Evolutionary conservation across 2,888 invertebrate species (phyloP).

Genomic region (Callosobruchus maculatus): DNA sequence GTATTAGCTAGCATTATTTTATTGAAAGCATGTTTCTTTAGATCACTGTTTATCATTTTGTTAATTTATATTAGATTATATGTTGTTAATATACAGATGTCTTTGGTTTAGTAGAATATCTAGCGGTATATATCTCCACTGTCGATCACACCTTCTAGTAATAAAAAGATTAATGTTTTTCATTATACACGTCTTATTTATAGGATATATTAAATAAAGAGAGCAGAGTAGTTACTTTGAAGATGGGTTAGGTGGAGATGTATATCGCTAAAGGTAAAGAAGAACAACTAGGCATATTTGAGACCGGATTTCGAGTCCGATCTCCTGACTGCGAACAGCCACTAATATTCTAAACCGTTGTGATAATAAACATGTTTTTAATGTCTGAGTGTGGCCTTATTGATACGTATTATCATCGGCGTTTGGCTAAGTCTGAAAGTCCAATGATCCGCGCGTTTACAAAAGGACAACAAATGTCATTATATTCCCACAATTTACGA

Average conservation of each 20-base stretch:
- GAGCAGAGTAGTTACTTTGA: too few species aligned
- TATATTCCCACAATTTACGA: slow-evolving; percentile 18
- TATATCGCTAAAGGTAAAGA: not conserved
- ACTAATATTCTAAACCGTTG: slow-evolving; percentile 37
- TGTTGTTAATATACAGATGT: slow-evolving; percentile 37
- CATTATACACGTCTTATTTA: too few species aligned
- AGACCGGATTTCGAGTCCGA: not conserved
- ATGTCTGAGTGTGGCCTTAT: slow-evolving; percentile 39
- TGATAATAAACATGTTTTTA: slow-evolving; percentile 50
- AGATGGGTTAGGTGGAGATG: not conserved
- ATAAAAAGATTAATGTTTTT: not conserved
- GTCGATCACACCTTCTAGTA: not conserved
- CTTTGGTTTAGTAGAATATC: slow-evolving; percentile 26
- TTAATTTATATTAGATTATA: slow-evolving; percentile 41
- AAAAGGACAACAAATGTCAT: not conserved
- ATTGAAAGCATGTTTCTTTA: slow-evolving; percentile 44
- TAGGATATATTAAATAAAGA: too few species aligned
- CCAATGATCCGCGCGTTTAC: not conserved
- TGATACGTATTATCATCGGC: slow-evolving; percentile 30
- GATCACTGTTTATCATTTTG: slow-evolving; percentile 43
- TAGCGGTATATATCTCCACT: slow-evolving; percentile 5
- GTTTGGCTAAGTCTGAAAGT: slow-evolving; percentile 13
- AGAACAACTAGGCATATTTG: not conserved
- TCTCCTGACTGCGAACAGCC: slow-evolving; percentile 24
- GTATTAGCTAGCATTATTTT: slow-evolving; percentile 28